Base-by-base conservation (phyloP, 1,140 invertebrate genomes). In the Marisa cornuarietis region DNA sequence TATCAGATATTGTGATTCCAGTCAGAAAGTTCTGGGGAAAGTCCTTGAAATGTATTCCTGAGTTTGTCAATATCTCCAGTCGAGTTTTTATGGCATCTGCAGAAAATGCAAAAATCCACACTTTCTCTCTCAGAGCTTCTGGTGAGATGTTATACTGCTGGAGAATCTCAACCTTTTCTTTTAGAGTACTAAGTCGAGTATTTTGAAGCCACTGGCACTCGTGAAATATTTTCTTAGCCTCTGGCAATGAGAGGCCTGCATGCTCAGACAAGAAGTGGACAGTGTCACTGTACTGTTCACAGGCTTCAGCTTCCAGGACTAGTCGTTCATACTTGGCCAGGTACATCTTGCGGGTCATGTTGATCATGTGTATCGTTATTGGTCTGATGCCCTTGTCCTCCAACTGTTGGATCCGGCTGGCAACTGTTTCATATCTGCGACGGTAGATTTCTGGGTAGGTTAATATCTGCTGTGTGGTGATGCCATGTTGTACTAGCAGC, bases 371-470 rank as follows among this genome's bases (percentile, higher is more conserved):
- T 9, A 76, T 61, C 4, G 54, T 76, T 42, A 76, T 63, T 13
- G 74, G 54, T 49, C 42, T 61, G 14, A 76, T 24, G 24, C 52
- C 58, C 26, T 42, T 63, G 10, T 76, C 74, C n/a, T 76, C 61
- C 52, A 76, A 22, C 74, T 76, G 74, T 22, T 58, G n/a, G 58
- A 76, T 76, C 7, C 74, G 8, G 31, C 31, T 24, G 11, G 74
- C 74, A 22, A 76, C 61, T 31, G 61, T 63, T 76, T 76, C 74
- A 49, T 76, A 76, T 63, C 65, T 62, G 8, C 74, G 74, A 8
- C 61, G 74, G n/a, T 76, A 76, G 74, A 76, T 65, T n/a, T 76
- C 51, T 61, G 74, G 74, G 26, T 76, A 63, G 74, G 65, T 65
- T 0, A 76, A 49, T 42, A 76, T 31, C 24, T 76, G 58, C 26